Base-by-base conservation (phyloP, 2,797 vertebrate genomes). In the Picus viridis region DNA sequence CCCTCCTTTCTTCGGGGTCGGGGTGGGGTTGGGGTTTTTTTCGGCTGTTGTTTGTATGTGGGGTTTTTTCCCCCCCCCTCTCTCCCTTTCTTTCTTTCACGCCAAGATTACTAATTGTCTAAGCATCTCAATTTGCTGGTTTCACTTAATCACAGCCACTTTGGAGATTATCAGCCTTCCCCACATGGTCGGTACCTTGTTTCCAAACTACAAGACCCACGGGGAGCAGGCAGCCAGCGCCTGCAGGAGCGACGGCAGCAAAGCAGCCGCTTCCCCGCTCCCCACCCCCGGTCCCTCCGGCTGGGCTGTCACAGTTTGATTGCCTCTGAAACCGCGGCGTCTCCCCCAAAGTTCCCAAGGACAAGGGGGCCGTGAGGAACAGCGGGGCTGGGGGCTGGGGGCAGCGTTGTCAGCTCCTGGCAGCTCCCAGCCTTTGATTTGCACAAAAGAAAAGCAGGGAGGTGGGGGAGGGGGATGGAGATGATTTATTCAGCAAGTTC, bases 401-500 rank as follows among this genome's bases (percentile, higher is more conserved):
- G 83, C 89, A 75, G 76, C 45, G 74, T 65, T 76, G 94, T 59
- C 92, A 92, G 86, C 92, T 91, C 90, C 77, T 87, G 94, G 95
- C 95, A 92, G 92, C 84, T 95, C 86, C 39, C 81, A 93, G 96
- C 91, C 94, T 97, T 96, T 96, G 95, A 97, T 96, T 96, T 95
- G 93, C 93, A 96, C 94, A 94, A 94, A 96, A 88, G 92, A 87
- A 91, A 92, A 9, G 75, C 85, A 94, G 80, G 89, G 88, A 70
- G 83, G 34, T 78, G 94, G 92, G 93, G 93, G 82, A 81, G 86
- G 91, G 86, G 92, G 36, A 71, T 4, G 65, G 91, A 92, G 90
- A 96, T 96, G 96, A 96, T 97, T 97, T 96, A 97, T 97, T 97
- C 95, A 96, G 95, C 85, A 89, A 95, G 88, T 96, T 97, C 86